These are phyloP conservation scores for Bombus waltoni DNA, from an alignment of 1,140 invertebrate species.

Conservation along the genomic window DNA sequence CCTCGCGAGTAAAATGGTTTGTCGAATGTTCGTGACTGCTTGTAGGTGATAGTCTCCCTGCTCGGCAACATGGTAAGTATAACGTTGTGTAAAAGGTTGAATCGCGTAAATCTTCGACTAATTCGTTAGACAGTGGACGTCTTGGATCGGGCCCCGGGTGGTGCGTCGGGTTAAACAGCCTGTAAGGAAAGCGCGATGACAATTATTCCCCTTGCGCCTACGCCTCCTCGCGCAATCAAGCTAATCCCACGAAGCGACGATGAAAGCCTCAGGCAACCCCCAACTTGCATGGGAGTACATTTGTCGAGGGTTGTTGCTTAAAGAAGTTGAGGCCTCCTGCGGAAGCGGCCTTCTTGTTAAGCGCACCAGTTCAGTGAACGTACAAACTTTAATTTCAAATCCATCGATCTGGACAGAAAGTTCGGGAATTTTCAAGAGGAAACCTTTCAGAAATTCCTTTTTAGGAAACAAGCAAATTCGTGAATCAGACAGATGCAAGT, in stretches of 20 bases:
- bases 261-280: constrained; percentile 21
- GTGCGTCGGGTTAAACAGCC: constrained; percentile 62
- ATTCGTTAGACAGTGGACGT: constrained; percentile 61
- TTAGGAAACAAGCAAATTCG: no score
- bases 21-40: background rate
- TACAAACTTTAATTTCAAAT: background rate
- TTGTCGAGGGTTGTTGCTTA: constrained; percentile 38
- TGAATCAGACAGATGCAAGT: no score
- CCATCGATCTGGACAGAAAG: rapidly evolving
- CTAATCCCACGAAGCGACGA: constrained; percentile 57
- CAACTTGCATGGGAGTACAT: background rate
- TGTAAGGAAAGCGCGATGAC: constrained; percentile 60
- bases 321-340: background rate
- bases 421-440: no score
- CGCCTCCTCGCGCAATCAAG: constrained; percentile 54
- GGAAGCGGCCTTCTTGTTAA: background rate
- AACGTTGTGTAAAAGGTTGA: background rate
- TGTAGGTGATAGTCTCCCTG: no score
- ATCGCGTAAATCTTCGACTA: constrained; percentile 43
- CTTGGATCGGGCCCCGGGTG: constrained; percentile 45
- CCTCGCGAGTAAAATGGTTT: background rate
- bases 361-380: background rate
- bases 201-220: constrained; percentile 57
- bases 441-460: no score
- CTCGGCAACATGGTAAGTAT: rapidly evolving